These are phyloP conservation scores for Zaprionus nigranus DNA, from an alignment of 1,140 invertebrate genomes.

Conservation along the genomic window DNA sequence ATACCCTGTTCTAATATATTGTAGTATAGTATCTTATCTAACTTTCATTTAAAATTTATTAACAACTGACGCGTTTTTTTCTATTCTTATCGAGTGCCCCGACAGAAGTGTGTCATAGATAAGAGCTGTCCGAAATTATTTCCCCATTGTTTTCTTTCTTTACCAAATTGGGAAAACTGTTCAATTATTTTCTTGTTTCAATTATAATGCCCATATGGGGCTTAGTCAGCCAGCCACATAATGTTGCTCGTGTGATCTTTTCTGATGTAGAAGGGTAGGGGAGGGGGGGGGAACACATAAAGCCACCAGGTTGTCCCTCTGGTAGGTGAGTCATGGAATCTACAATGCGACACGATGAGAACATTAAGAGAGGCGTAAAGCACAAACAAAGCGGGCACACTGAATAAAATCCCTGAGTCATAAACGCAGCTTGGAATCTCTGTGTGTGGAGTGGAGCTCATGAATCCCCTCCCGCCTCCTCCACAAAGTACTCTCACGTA, in stretches of 20 bases:
- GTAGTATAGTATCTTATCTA: neutral
- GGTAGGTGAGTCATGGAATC: slow-evolving; percentile 40
- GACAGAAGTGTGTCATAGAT: slow-evolving; percentile 11
- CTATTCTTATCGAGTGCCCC: neutral
- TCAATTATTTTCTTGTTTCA: slow-evolving; percentile 10
- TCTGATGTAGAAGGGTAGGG: neutral
- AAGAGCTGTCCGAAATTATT: neutral
- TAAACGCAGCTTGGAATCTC: slow-evolving; percentile 34
- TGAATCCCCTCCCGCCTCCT: neutral
- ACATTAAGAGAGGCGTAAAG: slow-evolving; percentile 44
- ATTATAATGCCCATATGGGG: neutral
- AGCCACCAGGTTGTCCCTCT: slow-evolving; percentile 20
- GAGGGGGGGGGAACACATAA: neutral
- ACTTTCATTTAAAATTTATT: neutral
- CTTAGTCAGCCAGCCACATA: slow-evolving; percentile 21
- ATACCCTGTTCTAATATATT: neutral
- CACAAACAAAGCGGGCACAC: slow-evolving; percentile 34
- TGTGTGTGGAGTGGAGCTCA: slow-evolving; percentile 4
- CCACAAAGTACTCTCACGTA: neutral
- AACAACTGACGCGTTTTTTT: neutral
- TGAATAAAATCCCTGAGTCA: slow-evolving; percentile 52
- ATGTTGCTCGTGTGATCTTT: neutral
- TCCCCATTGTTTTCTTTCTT: neutral
- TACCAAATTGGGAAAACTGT: neutral
- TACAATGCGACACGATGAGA: slow-evolving; percentile 41